Percentiles rank a stretch among this genome's conserved stretches.
Conservation (phyloP, 2,888 invertebrate genomes). For the Patella pellucida region DNA sequence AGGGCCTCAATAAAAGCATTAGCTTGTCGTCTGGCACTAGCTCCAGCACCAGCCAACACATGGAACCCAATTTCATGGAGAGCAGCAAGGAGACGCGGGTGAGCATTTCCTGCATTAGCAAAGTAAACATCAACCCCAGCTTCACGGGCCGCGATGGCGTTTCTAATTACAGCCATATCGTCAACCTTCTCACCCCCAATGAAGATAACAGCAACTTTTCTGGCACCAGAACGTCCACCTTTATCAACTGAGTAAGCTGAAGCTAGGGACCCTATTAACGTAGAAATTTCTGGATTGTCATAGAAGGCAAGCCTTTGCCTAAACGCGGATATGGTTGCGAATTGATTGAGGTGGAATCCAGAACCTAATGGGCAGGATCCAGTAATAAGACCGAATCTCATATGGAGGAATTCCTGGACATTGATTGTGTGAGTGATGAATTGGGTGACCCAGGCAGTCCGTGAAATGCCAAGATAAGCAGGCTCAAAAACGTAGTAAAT, state of each 20-base stretch:
- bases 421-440: slow-evolving; percentile 31
- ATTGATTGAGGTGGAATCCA: slow-evolving; percentile 29
- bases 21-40: not conserved
- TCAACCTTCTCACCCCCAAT: slow-evolving; percentile 18
- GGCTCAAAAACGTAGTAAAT: slow-evolving; percentile 37
- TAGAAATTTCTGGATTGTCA: slow-evolving; percentile 19
- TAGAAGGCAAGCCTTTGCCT: slow-evolving; percentile 12
- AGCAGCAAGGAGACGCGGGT: not conserved
- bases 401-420: slow-evolving; percentile 13
- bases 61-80: too few species aligned
- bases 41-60: not conserved
- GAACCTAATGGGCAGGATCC: slow-evolving; percentile 29
- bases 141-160: not conserved
- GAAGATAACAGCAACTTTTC: slow-evolving; percentile 25
- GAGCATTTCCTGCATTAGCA: not conserved
- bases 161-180: not conserved
- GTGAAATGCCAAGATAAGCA: slow-evolving; percentile 24
- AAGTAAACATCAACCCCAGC: not conserved
- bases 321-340: slow-evolving; percentile 5
- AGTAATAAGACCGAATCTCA: slow-evolving; percentile 21
- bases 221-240: not conserved
- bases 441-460: slow-evolving; percentile 34
- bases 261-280: not conserved
- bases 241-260: slow-evolving; percentile 12
- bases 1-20: not conserved